Percentiles rank a stretch among this genome's conserved stretches.
Evolutionary conservation across 2,113 vertebrate genomes (phyloP).

Genomic region (Callocephalon fimbriatum): DNA sequence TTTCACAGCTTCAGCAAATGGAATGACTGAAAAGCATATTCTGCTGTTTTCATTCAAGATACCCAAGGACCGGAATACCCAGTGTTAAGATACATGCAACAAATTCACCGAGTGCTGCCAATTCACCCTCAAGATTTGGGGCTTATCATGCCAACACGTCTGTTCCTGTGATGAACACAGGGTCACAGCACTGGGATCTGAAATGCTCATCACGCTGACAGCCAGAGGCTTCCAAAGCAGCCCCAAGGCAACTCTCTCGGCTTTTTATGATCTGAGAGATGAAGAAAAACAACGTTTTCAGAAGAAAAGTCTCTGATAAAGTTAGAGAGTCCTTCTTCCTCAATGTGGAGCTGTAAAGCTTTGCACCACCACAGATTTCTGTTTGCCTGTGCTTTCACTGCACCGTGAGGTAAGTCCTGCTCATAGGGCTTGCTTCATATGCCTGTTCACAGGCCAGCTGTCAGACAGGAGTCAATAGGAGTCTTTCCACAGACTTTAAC

Average conservation of each 20-base stretch:
- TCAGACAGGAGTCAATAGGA: rapidly evolving
- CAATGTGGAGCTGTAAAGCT: not conserved
- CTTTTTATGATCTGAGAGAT: not conserved
- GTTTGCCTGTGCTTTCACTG: not conserved
- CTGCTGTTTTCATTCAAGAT: not conserved
- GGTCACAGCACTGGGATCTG: not conserved
- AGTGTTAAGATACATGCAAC: rapidly evolving
- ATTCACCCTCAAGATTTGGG: not conserved
- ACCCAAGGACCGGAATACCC: not conserved
- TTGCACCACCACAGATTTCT: not conserved
- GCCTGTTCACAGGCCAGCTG: not conserved
- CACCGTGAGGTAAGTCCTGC: not conserved
- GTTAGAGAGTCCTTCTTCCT: not conserved
- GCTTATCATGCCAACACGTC: not conserved
- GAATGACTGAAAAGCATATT: not conserved
- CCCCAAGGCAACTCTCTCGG: not conserved
- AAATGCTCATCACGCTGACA: not conserved
- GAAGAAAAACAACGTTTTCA: not conserved
- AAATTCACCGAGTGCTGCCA: not conserved
- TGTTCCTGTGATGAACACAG: not conserved
- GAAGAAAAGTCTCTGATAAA: not conserved
- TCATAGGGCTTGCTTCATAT: no score
- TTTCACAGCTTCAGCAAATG: not conserved
- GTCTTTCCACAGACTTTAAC: not conserved
- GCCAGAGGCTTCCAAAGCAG: not conserved